These are phyloP conservation scores for Dinoponera quadriceps DNA, from an alignment of 1,140 invertebrate species.

Conservation along the genomic window DNA sequence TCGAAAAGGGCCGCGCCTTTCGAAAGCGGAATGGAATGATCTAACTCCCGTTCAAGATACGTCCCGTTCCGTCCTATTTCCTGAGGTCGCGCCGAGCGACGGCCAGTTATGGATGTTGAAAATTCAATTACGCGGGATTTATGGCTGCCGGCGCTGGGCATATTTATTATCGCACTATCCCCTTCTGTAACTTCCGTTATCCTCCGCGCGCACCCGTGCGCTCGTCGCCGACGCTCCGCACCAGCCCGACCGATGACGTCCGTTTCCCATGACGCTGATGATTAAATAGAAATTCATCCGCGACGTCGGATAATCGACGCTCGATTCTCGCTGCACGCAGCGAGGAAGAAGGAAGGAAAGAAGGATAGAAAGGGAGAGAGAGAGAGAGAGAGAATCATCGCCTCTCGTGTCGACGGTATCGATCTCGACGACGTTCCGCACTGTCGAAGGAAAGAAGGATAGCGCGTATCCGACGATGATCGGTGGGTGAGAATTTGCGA, in stretches of 20 bases:
- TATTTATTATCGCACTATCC: conserved; percentile 78
- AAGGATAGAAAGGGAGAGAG: background rate
- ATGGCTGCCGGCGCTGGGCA: conserved; percentile 73
- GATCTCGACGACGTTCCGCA: background rate
- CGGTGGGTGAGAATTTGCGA: background rate
- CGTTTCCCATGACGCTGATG: conserved; percentile 45
- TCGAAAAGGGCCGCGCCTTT: conserved; percentile 56
- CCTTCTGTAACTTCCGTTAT: conserved; percentile 56
- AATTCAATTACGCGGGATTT: conserved; percentile 82
- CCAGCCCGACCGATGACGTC: conserved; percentile 50
- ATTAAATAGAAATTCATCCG: conserved; percentile 53
- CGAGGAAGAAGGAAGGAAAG: background rate
- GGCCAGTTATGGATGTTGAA: conserved; percentile 79
- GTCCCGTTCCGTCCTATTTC: conserved; percentile 77
- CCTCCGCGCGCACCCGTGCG: conserved; percentile 27
- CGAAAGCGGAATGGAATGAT: conserved; percentile 66
- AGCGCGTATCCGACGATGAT: background rate
- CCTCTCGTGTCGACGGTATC: background rate
- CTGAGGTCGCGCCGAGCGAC: conserved; percentile 73
- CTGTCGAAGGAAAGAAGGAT: background rate
- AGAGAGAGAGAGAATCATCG: background rate
- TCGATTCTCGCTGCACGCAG: conserved; percentile 6
- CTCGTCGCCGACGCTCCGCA: conserved; percentile 24
- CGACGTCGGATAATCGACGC: conserved; percentile 1
- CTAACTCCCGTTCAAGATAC: conserved; percentile 74